Evolutionary conservation across 2,888 invertebrate species (phyloP).

Genomic region (Drosophila sordidapex): DNA sequence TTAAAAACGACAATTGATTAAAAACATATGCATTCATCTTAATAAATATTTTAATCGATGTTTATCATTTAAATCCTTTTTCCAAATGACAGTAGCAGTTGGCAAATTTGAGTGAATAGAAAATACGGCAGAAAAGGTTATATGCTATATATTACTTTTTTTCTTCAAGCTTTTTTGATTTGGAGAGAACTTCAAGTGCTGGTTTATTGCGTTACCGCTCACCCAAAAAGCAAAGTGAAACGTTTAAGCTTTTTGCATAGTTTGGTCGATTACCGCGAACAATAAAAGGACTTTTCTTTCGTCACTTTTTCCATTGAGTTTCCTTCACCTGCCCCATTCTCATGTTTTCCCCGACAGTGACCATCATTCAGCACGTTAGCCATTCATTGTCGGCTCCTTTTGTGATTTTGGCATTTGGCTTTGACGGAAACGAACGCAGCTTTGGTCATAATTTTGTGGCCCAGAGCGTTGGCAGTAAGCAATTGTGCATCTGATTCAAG

Average conservation of each 20-base stretch:
- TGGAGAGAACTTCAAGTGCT: constrained; percentile 2
- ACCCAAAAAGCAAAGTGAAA: constrained; percentile 14
- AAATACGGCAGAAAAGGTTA: not conserved
- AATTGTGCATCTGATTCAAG: constrained; percentile 28
- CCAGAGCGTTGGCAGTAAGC: constrained; percentile 50
- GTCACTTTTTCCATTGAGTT: not conserved
- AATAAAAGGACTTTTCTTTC: constrained; percentile 24
- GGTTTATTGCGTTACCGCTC: constrained; percentile 1
- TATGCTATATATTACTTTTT: not conserved
- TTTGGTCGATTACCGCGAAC: constrained; percentile 11
- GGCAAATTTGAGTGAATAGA: not conserved
- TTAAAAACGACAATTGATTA: not conserved
- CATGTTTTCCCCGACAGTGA: constrained; percentile 14
- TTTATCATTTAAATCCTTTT: not conserved
- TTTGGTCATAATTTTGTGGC: constrained; percentile 37
- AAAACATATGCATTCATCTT: not conserved
- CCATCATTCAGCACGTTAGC: constrained; percentile 44
- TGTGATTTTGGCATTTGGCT: constrained; percentile 66
- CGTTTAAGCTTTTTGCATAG: constrained; percentile 16
- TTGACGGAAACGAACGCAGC: constrained; percentile 38
- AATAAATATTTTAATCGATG: not conserved
- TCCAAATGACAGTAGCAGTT: not conserved
- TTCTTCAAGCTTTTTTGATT: not conserved
- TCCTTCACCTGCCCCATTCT: not conserved
- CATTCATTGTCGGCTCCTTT: constrained; percentile 58